Percentiles rank a stretch among this genome's conserved stretches.
Evolutionary conservation across 1,140 invertebrate species (phyloP).

Genomic region (Leguminivora glycinivorella): DNA sequence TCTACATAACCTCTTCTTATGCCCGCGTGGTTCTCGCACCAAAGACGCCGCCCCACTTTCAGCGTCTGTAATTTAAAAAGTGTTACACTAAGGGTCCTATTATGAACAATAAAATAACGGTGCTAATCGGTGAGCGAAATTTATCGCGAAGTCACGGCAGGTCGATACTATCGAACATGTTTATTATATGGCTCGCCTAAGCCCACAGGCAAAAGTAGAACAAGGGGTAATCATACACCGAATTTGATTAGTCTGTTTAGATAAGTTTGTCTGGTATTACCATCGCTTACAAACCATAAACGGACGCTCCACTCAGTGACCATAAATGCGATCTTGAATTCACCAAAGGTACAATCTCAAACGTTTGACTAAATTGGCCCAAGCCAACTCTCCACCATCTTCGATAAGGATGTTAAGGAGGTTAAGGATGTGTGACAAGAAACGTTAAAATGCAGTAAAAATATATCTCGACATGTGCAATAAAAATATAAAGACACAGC

Average conservation of each 20-base stretch:
- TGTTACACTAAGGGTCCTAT: constrained; percentile 34
- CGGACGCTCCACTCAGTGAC: not conserved
- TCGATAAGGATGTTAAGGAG: too few relatives aligned
- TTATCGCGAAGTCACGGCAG: constrained; percentile 35
- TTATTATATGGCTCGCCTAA: not conserved
- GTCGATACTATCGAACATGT: constrained; percentile 40
- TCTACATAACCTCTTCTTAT: constrained; percentile 49
- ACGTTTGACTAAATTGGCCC: too few relatives aligned
- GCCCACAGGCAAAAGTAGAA: constrained; percentile 13
- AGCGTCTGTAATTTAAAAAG: constrained; percentile 41
- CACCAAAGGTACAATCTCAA: too few relatives aligned
- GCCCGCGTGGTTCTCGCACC: constrained; percentile 41
- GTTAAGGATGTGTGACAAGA: too few relatives aligned
- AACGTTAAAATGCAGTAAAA: too few relatives aligned
- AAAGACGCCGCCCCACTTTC: constrained; percentile 29
- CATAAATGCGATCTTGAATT: not conserved
- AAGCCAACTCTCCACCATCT: too few relatives aligned
- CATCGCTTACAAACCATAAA: not conserved
- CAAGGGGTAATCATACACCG: constrained; percentile 4
- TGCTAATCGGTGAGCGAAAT: constrained; percentile 34
- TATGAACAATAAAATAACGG: constrained; percentile 48
- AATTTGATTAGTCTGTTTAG: not conserved
- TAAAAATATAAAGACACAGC: too few relatives aligned
- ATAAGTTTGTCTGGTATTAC: not conserved
- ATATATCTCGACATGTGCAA: too few relatives aligned